Percentiles rank a stretch among this genome's conserved stretches.
Evolutionary conservation across 2,797 vertebrate genomes (phyloP).

Genomic region (Furcifer pardalis): DNA sequence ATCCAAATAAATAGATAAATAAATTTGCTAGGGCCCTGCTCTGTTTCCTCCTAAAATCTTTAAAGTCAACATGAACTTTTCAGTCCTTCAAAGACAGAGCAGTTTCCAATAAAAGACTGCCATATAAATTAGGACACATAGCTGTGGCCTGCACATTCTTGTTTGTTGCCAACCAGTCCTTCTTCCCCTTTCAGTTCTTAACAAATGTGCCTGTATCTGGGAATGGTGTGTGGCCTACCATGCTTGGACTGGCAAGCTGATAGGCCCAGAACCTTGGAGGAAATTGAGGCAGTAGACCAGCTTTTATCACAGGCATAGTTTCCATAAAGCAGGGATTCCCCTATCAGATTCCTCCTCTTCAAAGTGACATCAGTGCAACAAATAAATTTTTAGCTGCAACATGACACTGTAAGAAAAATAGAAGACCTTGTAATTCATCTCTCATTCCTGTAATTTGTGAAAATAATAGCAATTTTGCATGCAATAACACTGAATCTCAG

Average conservation of each 20-base stretch:
- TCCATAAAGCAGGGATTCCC: neutral
- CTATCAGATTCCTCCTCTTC: neutral
- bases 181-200: neutral
- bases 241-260: neutral
- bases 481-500: too few species aligned
- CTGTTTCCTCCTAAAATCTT: neutral
- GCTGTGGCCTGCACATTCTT: neutral
- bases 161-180: neutral
- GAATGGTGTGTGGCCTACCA: neutral
- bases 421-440: neutral
- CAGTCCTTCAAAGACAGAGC: neutral
- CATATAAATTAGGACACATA: neutral
- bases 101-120: too few species aligned
- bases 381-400: neutral
- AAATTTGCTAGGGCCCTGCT: too few species aligned
- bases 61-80: neutral
- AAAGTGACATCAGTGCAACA: neutral
- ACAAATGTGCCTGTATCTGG: neutral
- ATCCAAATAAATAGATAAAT: too few species aligned
- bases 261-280: neutral
- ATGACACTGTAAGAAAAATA: neutral
- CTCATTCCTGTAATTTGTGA: too few species aligned
- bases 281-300: too few species aligned
- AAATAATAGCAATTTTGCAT: too few species aligned
- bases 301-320: neutral